phyloP scores from a whole-genome alignment of 2,888 invertebrate species.

The Galerucella calmariensis region DNA sequence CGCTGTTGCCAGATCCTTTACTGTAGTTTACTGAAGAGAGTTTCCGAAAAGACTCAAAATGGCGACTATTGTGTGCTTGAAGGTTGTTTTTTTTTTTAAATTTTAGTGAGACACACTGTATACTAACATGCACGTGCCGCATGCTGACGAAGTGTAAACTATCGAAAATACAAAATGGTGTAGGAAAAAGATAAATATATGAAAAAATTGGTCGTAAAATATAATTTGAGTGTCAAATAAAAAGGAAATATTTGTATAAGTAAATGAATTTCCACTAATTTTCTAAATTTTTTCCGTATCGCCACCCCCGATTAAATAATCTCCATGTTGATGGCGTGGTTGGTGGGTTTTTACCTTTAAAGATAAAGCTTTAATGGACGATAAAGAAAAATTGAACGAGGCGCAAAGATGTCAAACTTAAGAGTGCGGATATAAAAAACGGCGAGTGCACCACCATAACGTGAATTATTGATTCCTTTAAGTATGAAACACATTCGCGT shows the following conservation, averaged over 20 bases:
- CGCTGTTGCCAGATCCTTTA: no score
- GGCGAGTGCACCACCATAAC: not conserved
- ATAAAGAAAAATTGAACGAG: no score
- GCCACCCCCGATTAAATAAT: no score
- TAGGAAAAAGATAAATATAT: not conserved
- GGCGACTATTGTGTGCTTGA: not conserved
- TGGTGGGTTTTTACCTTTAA: no score
- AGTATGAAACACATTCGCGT: not conserved
- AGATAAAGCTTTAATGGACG: no score
- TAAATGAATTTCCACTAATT: not conserved
- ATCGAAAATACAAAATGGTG: conserved; percentile 9
- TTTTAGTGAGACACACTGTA: conserved; percentile 15
- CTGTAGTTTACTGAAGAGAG: no score
- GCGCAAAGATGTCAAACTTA: no score
- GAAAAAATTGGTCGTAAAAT: not conserved
- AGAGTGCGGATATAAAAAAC: not conserved
- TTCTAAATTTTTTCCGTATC: no score
- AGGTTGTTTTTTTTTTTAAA: not conserved
- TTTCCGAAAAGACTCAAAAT: no score
- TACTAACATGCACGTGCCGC: conserved; percentile 21
- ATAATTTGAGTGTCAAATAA: conserved; percentile 1
- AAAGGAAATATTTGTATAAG: not conserved
- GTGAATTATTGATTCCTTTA: conserved; percentile 3
- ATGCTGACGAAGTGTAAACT: not conserved
- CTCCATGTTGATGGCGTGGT: no score